These are phyloP conservation scores for Mesoclemmys tuberculata DNA, from an alignment of 2,113 vertebrate genomes.

Conservation along the genomic window DNA sequence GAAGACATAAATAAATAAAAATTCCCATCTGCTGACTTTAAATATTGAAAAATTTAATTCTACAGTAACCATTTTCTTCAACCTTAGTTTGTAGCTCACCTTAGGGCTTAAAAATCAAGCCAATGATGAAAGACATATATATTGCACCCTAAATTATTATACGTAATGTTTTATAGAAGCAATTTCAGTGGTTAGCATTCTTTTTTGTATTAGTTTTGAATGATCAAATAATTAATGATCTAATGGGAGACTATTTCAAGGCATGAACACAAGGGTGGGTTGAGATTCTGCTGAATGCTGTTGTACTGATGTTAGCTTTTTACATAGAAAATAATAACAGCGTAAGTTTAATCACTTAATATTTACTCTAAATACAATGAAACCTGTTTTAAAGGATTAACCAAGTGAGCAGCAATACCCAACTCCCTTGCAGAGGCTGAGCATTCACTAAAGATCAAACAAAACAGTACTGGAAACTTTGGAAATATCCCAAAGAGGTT, in stretches of 20 bases:
- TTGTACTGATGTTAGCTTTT: background rate
- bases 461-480: background rate
- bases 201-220: background rate
- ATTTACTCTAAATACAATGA: background rate
- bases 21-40: background rate
- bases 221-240: background rate
- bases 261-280: background rate
- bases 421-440: background rate
- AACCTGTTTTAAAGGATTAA: background rate
- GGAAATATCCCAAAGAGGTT: fast-evolving
- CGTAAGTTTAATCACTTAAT: background rate
- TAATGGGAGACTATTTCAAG: background rate
- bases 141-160: background rate
- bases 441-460: background rate
- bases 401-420: background rate
- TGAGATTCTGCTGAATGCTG: background rate
- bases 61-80: background rate
- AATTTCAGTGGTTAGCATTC: background rate
- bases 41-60: background rate
- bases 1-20: background rate
- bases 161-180: background rate
- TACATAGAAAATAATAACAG: background rate
- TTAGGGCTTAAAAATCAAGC: background rate
- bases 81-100: background rate
- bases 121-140: background rate